A percentile compares a stretch with the other conserved stretches of the same genome.
These are phyloP conservation scores for Sus scrofa DNA, from an alignment of 2,113 vertebrate genomes.

Conservation along the genomic window T2T-Sscrofa CM000825.6:157399501-157400000, in stretches of 20 bases:
- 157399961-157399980: not conserved
- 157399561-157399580: not conserved
- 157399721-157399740: constrained; percentile 51
- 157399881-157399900: constrained; percentile 46
- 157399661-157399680: not conserved
- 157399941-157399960: not conserved
- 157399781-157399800: constrained; percentile 56
- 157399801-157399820: constrained; percentile 24
- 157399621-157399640: not conserved
- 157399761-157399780: not conserved
- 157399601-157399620: constrained; percentile 11
- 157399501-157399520: not conserved
- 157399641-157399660: not conserved
- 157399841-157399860: not conserved
- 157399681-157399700: not conserved
- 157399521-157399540: not conserved
- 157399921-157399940: not conserved
- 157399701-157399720: constrained; percentile 7
- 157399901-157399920: not conserved
- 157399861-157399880: constrained; percentile 1
- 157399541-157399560: not conserved
- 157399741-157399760: constrained; percentile 46
- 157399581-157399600: not conserved
- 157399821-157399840: constrained; percentile 28
- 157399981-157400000: not conserved